Percentiles rank a stretch among this genome's conserved stretches.
Evolutionary conservation across 23 tunicate genomes (phyloP).

Genomic region (Trididemnum nubilum): DNA sequence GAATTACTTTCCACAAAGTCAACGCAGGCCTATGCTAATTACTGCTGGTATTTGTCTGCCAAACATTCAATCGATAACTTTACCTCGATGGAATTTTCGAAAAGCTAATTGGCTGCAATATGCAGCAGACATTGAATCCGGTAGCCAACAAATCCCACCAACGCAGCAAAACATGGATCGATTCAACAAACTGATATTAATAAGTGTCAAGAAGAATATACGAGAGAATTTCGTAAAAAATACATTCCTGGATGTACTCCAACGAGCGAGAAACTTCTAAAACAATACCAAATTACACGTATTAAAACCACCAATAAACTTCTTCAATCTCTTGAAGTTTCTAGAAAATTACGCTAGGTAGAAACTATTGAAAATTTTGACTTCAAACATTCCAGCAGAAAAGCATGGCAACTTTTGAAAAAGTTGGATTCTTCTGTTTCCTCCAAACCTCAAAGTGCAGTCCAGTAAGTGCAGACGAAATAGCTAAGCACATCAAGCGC

Average conservation of each 20-base stretch:
- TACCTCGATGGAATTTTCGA: constrained; percentile 20
- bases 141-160: constrained; percentile 10
- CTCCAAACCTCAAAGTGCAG: neutral
- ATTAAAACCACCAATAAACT: constrained; percentile 9
- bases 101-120: constrained; percentile 24
- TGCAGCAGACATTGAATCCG: neutral
- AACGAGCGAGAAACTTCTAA: neutral
- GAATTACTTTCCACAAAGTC: constrained; percentile 16
- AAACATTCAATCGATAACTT: neutral
- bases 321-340: neutral
- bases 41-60: neutral
- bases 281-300: constrained; percentile 6
- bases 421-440: neutral
- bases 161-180: constrained; percentile 8
- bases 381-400: constrained; percentile 16
- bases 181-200: neutral
- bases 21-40: constrained; percentile 12
- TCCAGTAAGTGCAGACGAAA: constrained; percentile 1
- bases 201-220: neutral
- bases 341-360: neutral
- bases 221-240: neutral
- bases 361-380: constrained; percentile 11
- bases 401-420: constrained; percentile 17
- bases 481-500: constrained; percentile 23
- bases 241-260: constrained; percentile 22